phyloP scores from a whole-genome alignment of 2,113 vertebrate genomes.

The Tragulus kanchil region DNA sequence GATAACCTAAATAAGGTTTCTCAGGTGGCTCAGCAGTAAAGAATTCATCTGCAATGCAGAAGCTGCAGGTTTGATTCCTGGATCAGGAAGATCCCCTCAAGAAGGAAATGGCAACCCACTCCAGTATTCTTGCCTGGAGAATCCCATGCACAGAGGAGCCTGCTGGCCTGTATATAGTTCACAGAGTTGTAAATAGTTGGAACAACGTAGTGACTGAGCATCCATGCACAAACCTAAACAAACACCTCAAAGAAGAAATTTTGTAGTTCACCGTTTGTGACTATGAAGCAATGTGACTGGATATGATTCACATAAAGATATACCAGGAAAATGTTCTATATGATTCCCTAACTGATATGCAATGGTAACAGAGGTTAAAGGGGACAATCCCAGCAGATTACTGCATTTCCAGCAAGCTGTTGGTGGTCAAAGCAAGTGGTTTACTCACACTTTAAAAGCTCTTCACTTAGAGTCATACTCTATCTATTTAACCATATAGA shows the following conservation, averaged over 20 bases:
- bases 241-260: neutral
- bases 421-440: neutral
- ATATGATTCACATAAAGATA: neutral
- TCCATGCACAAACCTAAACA: neutral
- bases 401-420: neutral
- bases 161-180: neutral
- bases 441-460: neutral
- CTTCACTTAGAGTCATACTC: neutral
- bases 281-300: neutral
- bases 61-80: neutral
- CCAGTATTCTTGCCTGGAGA: neutral
- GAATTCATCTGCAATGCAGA: neutral
- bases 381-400: neutral
- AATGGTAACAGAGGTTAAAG: neutral
- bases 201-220: neutral
- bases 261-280: neutral
- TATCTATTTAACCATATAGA: neutral
- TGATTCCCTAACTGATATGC: fast-evolving
- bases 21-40: neutral
- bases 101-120: neutral
- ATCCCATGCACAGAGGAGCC: neutral
- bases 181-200: fast-evolving
- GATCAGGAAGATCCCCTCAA: neutral
- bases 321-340: neutral
- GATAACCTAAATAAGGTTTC: neutral